Conservation (phyloP, 2,797 vertebrate species). For the Astyanax mexicanus region DNA sequence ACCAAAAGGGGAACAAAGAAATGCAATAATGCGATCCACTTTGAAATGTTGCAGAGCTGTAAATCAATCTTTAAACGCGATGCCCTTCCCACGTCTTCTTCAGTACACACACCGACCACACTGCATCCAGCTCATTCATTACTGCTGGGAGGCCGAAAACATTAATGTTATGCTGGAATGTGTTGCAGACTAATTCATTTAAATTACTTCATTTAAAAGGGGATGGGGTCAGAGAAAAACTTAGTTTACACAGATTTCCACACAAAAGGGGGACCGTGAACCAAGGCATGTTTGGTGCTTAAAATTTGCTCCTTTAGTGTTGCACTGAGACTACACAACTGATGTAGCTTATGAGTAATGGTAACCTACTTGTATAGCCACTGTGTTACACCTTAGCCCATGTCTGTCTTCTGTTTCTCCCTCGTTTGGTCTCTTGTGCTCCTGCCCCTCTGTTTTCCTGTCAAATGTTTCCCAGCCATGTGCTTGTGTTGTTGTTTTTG, state of each 20-base stretch:
- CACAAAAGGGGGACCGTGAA: too few species aligned
- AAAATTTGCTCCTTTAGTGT: too few species aligned
- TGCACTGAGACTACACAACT: too few species aligned
- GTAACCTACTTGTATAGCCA: not conserved
- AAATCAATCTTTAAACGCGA: slow-evolving; percentile 36
- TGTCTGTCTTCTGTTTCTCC: too few species aligned
- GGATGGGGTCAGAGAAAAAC: not conserved
- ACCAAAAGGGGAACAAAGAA: slow-evolving; percentile 48
- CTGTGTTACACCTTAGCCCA: too few species aligned
- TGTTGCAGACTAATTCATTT: not conserved
- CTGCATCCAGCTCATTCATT: not conserved
- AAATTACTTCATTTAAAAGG: not conserved
- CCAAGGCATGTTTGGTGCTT: not conserved
- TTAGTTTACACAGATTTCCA: too few species aligned
- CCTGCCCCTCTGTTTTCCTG: too few species aligned
- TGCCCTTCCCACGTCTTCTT: not conserved
- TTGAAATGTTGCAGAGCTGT: slow-evolving; percentile 30
- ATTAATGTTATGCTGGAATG: not conserved
- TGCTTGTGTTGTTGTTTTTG: too few species aligned
- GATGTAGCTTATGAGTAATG: not conserved
- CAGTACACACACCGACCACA: not conserved
- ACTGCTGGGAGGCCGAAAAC: not conserved
- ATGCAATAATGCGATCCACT: slow-evolving; percentile 43
- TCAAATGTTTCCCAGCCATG: too few species aligned
- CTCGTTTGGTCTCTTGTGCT: too few species aligned